Conservation (phyloP, 2,113 vertebrate species). For the Ceyx melanurus region DNA sequence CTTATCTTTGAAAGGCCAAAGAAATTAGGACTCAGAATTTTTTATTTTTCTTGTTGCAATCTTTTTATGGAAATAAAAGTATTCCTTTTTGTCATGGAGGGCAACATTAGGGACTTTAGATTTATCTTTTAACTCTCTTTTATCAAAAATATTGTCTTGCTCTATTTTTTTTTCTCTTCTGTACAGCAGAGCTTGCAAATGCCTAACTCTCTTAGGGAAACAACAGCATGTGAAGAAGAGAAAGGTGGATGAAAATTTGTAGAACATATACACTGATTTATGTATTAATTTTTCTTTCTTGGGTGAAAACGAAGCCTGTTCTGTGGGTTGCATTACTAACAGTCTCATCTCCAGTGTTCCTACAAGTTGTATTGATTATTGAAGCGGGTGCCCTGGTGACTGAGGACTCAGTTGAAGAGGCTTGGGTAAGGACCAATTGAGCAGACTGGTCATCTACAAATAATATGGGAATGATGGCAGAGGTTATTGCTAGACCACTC, state of each 20-base stretch:
- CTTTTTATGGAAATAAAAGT: conserved; percentile 17
- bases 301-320: background rate
- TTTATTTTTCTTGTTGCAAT: background rate
- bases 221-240: background rate
- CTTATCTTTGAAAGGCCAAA: background rate
- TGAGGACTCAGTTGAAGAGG: too few species aligned
- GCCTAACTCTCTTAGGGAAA: background rate
- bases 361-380: background rate
- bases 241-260: background rate
- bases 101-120: conserved; percentile 29
- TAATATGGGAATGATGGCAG: too few species aligned
- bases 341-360: background rate
- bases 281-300: background rate
- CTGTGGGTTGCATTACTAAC: background rate
- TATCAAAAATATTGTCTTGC: background rate
- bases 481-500: too few species aligned
- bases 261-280: background rate
- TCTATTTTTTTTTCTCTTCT: background rate
- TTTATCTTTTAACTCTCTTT: background rate
- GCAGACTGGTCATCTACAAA: too few species aligned
- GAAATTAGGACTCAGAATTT: background rate
- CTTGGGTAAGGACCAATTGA: too few species aligned
- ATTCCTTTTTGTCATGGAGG: background rate
- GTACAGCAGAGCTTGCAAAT: background rate
- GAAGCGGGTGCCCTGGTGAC: too few species aligned